Conservation (phyloP, 2,797 vertebrate species). For the Hemitrygon akajei region DNA sequence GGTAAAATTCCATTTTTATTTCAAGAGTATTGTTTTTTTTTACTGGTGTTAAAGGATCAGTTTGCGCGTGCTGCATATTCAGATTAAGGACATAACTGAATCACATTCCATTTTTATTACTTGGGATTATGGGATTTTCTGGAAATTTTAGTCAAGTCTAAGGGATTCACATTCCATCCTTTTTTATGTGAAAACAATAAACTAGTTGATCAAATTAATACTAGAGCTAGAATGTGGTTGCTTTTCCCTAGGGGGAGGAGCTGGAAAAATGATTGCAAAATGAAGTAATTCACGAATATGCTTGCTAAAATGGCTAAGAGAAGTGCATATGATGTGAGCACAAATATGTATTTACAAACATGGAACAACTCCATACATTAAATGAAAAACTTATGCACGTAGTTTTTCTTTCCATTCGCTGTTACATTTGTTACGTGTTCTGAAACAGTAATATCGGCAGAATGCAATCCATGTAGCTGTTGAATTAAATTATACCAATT, state of each 20-base stretch:
- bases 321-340: background rate
- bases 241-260: background rate
- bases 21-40: background rate
- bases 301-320: background rate
- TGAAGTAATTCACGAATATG: background rate
- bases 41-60: background rate
- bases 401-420: background rate
- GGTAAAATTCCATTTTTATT: background rate
- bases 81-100: background rate
- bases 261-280: background rate
- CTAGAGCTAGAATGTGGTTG: background rate
- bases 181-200: background rate
- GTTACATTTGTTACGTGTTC: background rate
- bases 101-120: background rate
- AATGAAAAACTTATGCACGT: background rate
- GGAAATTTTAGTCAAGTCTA: background rate
- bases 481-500: constrained; percentile 39
- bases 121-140: background rate
- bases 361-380: background rate
- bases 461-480: constrained; percentile 35
- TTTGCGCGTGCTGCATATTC: background rate
- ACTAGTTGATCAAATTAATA: background rate
- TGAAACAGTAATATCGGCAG: background rate
- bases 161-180: too few relatives aligned
- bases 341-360: background rate